Conservation (phyloP, 2,888 invertebrate species). For the Brachyptera risi region DNA sequence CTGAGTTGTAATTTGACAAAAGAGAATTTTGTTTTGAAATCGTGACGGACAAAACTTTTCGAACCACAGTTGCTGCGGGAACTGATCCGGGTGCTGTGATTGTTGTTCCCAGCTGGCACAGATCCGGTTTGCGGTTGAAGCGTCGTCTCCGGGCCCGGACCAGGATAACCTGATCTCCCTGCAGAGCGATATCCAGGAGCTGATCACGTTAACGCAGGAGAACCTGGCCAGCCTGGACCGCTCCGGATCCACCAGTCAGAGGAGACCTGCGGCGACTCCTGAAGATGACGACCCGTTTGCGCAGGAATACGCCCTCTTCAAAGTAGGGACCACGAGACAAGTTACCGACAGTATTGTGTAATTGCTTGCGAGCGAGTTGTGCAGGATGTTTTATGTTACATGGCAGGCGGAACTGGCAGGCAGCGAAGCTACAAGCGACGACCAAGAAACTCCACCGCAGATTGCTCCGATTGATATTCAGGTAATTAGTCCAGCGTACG, state of each 20-base stretch:
- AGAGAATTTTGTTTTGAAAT: too few species aligned
- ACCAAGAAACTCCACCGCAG: slow-evolving; percentile 33
- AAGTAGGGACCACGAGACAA: slow-evolving; percentile 47
- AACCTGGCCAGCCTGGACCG: slow-evolving; percentile 45
- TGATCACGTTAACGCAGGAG: slow-evolving; percentile 64
- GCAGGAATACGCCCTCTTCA: slow-evolving; percentile 63
- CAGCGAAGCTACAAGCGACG: slow-evolving; percentile 4
- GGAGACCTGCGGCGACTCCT: slow-evolving; percentile 33
- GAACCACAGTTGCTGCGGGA: too few species aligned
- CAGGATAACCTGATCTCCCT: slow-evolving; percentile 56
- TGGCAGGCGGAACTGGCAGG: slow-evolving; percentile 28
- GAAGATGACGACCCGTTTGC: slow-evolving; percentile 42
- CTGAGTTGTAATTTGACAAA: too few species aligned
- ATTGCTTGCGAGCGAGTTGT: neutral
- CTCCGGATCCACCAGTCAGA: slow-evolving; percentile 38
- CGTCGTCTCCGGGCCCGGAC: slow-evolving; percentile 48
- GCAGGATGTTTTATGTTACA: neutral
- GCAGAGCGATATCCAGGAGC: slow-evolving; percentile 60
- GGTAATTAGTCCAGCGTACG: neutral
- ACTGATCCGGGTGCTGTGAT: too few species aligned
- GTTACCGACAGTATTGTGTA: neutral
- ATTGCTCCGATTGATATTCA: slow-evolving; percentile 39
- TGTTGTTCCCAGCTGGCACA: slow-evolving; percentile 58
- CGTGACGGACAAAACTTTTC: too few species aligned
- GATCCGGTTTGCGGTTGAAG: slow-evolving; percentile 56